Evolutionary conservation across 2,797 vertebrate genomes (phyloP).

Genomic region (Acanthiza pusilla): DNA sequence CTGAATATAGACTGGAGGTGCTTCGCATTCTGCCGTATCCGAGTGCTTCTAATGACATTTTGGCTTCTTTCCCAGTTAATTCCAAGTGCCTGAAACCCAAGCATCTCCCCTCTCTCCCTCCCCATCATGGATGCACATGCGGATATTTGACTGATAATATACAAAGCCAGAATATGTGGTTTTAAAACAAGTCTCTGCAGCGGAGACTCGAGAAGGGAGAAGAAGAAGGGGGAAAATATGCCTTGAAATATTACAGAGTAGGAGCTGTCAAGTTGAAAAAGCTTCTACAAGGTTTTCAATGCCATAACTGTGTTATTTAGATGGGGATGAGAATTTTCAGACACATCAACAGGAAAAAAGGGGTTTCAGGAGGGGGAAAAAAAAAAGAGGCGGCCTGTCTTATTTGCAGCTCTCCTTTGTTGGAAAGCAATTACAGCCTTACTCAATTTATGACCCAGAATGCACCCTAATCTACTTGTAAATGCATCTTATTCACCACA

Average conservation of each 20-base stretch:
- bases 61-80: conserved; percentile 68
- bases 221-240: neutral
- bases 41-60: conserved; percentile 66
- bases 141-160: conserved; percentile 51
- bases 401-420: conserved; percentile 68
- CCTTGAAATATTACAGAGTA: conserved; percentile 41
- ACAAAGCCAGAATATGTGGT: conserved; percentile 8
- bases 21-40: conserved; percentile 44
- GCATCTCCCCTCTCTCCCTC: conserved; percentile 25
- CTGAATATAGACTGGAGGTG: conserved; percentile 53
- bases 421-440: conserved; percentile 73
- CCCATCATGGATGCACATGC: conserved; percentile 7
- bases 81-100: conserved; percentile 58
- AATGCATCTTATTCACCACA: conserved; percentile 68
- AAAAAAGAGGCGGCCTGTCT: conserved; percentile 33
- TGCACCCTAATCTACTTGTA: conserved; percentile 70
- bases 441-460: conserved; percentile 73
- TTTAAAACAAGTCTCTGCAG: conserved; percentile 39
- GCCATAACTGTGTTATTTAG: conserved; percentile 47
- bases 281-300: conserved; percentile 25
- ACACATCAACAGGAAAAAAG: conserved; percentile 34
- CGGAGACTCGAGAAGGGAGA: neutral
- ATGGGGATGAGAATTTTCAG: conserved; percentile 38
- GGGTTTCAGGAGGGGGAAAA: neutral
- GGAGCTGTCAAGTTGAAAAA: conserved; percentile 32